Conservation (phyloP, 2,113 vertebrate genomes). For the Limnothrissa miodon region DNA sequence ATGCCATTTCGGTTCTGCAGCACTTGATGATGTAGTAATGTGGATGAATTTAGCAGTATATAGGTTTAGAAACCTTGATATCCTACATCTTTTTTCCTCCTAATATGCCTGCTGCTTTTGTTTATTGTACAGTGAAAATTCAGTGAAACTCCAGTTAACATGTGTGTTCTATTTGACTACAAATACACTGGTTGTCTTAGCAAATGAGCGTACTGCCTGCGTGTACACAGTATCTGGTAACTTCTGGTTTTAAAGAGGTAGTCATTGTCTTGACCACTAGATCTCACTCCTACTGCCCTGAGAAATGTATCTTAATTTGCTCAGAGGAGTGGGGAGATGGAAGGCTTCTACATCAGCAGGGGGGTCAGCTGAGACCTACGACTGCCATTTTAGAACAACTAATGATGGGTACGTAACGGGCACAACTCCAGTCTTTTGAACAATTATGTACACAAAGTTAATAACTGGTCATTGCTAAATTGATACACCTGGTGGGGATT, state of each 20-base stretch:
- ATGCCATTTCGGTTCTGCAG: neutral
- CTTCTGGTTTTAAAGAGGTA: neutral
- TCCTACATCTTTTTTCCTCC: neutral
- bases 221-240: neutral
- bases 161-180: no score
- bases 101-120: neutral
- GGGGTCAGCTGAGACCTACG: neutral
- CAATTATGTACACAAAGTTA: neutral
- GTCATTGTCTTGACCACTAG: neutral
- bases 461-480: neutral
- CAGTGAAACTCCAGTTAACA: no score
- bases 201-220: neutral
- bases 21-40: neutral
- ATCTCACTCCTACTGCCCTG: neutral
- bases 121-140: neutral
- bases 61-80: neutral
- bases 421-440: neutral
- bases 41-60: neutral
- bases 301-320: neutral
- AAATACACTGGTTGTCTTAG: no score
- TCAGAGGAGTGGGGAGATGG: neutral
- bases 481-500: neutral
- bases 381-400: neutral
- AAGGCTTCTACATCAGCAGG: neutral
- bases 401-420: neutral